Conservation (phyloP, 2,797 vertebrate species). For the Oreonectes daqikongensis region DNA sequence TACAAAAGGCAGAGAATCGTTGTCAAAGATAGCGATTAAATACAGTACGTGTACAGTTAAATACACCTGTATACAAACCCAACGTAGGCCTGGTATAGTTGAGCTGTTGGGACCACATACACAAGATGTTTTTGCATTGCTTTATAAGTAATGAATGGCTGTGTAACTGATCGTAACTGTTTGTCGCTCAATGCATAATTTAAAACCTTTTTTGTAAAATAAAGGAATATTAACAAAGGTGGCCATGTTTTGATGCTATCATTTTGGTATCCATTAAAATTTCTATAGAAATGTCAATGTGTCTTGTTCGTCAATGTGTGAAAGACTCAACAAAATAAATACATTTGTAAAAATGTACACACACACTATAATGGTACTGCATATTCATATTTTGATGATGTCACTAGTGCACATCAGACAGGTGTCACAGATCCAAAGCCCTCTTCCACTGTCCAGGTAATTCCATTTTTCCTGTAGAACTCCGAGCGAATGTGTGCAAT, state of each 20-base stretch:
- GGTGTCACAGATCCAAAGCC: slow-evolving; percentile 74
- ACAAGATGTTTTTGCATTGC: slow-evolving; percentile 43
- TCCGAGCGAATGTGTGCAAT: slow-evolving; percentile 70
- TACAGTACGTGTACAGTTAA: slow-evolving; percentile 33
- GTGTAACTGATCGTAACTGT: slow-evolving; percentile 47
- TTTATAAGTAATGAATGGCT: slow-evolving; percentile 53
- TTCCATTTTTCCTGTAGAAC: slow-evolving; percentile 81
- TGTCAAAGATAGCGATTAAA: background rate
- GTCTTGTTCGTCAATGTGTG: slow-evolving; percentile 52
- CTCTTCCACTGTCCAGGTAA: slow-evolving; percentile 70
- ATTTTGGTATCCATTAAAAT: slow-evolving; percentile 97
- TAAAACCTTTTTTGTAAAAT: slow-evolving; percentile 68
- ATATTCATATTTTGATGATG: background rate
- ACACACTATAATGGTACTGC: background rate
- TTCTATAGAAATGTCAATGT: slow-evolving; percentile 83
- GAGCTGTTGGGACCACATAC: slow-evolving; percentile 26
- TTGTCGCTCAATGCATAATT: slow-evolving; percentile 31
- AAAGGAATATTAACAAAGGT: slow-evolving; percentile 70
- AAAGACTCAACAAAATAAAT: background rate
- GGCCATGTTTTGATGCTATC: slow-evolving; percentile 85
- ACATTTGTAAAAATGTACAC: background rate
- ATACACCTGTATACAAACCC: background rate
- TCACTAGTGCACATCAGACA: slow-evolving; percentile 47
- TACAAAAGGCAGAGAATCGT: slow-evolving; percentile 7
- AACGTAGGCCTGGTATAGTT: slow-evolving; percentile 6